These are phyloP conservation scores for Anguilla rostrata DNA, from an alignment of 2,113 vertebrate genomes.

Conservation along the genomic window DNA sequence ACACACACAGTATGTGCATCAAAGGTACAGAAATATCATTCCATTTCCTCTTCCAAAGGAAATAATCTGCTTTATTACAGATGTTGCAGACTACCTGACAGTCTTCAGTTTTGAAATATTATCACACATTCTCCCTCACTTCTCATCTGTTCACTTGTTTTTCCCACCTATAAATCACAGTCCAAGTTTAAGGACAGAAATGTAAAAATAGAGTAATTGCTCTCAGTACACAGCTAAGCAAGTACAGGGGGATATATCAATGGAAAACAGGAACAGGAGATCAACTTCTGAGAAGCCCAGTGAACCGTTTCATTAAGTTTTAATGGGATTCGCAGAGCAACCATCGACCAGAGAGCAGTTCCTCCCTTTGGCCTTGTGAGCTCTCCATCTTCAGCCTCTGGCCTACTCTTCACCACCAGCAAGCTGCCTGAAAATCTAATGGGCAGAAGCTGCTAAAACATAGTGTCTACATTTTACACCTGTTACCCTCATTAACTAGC, in stretches of 20 bases:
- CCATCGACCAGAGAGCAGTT: constrained; percentile 45
- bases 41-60: background rate
- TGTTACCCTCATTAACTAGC: constrained; percentile 40
- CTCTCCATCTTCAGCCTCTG: constrained; percentile 37
- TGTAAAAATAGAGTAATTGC: background rate
- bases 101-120: constrained; percentile 21
- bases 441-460: constrained; percentile 33
- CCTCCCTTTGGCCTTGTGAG: constrained; percentile 49
- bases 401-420: constrained; percentile 26
- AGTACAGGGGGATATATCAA: constrained; percentile 9
- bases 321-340: constrained; percentile 59
- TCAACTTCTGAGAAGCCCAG: constrained; percentile 18
- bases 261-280: background rate
- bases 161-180: background rate
- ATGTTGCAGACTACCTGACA: background rate
- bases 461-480: constrained; percentile 53
- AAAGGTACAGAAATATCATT: background rate
- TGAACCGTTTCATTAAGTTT: constrained; percentile 59
- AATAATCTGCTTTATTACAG: constrained; percentile 14
- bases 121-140: constrained; percentile 24
- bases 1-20: constrained; percentile 15
- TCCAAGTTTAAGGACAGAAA: constrained; percentile 22
- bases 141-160: constrained; percentile 27
- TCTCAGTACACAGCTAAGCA: constrained; percentile 16
- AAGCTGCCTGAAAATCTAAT: background rate